These are phyloP conservation scores for Pteropus rufus DNA, from an alignment of 2,797 vertebrate species.

Conservation along the genomic window DNA sequence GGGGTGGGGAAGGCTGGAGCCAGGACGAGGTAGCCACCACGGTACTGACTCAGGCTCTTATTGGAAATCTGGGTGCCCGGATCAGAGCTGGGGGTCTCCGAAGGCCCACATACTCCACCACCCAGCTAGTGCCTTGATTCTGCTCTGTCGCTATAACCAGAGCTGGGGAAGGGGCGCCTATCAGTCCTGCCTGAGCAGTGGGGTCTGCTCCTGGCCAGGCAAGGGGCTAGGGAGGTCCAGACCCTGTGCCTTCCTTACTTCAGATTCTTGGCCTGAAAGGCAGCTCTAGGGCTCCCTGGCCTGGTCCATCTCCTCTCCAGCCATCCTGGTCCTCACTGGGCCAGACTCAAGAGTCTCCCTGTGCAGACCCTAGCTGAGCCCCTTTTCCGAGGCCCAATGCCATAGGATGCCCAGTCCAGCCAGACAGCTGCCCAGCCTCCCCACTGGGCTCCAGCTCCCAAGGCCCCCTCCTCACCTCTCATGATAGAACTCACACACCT, in stretches of 20 bases:
- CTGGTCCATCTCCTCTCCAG: not conserved
- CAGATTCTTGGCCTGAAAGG: not conserved
- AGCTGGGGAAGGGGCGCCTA: fast-evolving
- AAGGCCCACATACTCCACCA: too few relatives aligned
- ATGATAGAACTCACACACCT: constrained; percentile 71
- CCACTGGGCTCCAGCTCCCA: not conserved
- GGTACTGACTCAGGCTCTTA: not conserved
- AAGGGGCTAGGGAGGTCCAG: not conserved
- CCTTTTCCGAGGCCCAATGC: not conserved
- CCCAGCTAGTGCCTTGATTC: not conserved
- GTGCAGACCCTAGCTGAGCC: not conserved
- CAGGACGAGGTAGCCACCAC: fast-evolving
- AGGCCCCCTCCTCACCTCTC: not conserved
- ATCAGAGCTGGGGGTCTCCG: not conserved
- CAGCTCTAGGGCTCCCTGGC: not conserved
- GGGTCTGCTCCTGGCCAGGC: not conserved
- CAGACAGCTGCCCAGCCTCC: not conserved
- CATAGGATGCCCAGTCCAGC: not conserved
- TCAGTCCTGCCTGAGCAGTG: not conserved
- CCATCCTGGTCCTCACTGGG: not conserved
- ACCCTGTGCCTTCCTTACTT: not conserved
- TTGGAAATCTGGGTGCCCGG: not conserved
- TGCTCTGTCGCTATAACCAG: not conserved
- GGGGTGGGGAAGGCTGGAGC: not conserved
- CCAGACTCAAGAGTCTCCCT: not conserved